Conservation (phyloP, 2,113 vertebrate genomes). For the Callaeas wilsoni region DNA sequence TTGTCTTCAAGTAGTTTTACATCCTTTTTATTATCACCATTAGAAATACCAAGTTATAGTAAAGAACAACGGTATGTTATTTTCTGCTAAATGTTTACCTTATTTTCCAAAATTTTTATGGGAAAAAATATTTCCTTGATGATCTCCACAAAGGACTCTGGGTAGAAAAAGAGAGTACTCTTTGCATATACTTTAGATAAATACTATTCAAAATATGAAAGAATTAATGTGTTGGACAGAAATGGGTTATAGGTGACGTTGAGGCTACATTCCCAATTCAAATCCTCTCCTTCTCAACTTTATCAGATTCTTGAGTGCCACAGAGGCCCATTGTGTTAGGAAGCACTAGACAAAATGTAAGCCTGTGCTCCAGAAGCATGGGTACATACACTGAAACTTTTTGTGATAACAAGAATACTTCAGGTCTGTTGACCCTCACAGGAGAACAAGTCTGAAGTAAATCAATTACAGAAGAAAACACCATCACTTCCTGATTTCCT, state of each 20-base stretch:
- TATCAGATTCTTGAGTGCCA: neutral
- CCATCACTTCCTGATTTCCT: neutral
- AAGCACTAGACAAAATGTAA: neutral
- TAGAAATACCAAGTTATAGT: neutral
- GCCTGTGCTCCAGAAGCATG: neutral
- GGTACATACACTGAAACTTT: neutral
- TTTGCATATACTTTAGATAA: neutral
- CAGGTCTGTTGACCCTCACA: neutral
- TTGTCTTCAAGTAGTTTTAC: slow-evolving; percentile 3
- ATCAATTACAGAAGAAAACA: neutral
- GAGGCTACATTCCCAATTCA: neutral
- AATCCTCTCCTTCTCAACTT: neutral
- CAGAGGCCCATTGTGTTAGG: neutral
- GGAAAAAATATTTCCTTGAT: neutral
- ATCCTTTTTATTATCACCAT: neutral
- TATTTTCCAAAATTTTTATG: neutral
- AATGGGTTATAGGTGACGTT: neutral
- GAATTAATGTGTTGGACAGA: neutral
- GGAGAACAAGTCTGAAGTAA: neutral
- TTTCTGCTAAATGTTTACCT: neutral
- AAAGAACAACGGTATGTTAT: neutral
- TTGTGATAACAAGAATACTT: neutral
- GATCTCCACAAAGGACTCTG: neutral
- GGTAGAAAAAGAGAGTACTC: neutral
- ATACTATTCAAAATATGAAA: neutral